Evolutionary conservation across 1,140 invertebrate genomes (phyloP).

Genomic region (Saccostrea echinata): DNA sequence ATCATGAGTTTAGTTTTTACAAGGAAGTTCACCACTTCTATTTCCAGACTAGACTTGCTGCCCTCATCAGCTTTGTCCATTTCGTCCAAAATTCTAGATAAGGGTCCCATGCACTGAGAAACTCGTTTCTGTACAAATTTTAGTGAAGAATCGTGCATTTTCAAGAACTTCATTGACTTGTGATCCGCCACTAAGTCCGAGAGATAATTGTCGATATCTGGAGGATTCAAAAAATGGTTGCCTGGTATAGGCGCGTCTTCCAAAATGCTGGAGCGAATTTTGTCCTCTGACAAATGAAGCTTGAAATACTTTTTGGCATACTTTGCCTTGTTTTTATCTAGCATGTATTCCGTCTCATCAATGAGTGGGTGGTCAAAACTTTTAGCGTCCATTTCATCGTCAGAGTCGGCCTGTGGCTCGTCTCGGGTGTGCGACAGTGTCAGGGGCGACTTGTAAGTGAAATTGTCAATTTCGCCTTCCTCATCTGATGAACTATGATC

Average conservation of each 20-base stretch:
- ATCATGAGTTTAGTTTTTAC: constrained; percentile 27
- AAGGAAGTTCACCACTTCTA: background rate
- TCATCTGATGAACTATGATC: background rate
- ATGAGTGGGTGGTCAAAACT: constrained; percentile 36
- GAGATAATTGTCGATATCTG: background rate
- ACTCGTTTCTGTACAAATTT: too few relatives aligned
- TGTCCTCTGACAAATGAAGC: background rate
- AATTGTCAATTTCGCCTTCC: too few relatives aligned
- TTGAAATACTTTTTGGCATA: constrained; percentile 24
- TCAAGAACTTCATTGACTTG: too few relatives aligned
- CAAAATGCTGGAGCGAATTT: background rate
- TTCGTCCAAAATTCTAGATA: constrained; percentile 22
- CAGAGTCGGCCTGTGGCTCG: too few relatives aligned
- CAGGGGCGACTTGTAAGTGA: too few relatives aligned
- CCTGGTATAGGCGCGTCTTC: too few relatives aligned
- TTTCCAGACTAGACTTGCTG: constrained; percentile 3
- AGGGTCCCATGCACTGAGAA: too few relatives aligned
- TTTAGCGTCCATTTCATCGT: background rate
- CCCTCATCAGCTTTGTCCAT: constrained; percentile 14
- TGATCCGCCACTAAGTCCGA: constrained; percentile 1
- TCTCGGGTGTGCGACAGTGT: too few relatives aligned
- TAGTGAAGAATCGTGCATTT: too few relatives aligned
- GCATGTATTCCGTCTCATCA: constrained; percentile 12
- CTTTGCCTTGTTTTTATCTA: too few relatives aligned
- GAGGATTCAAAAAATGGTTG: background rate